Base-by-base conservation (phyloP, 2,113 vertebrate genomes). In the Scomber scombrus region DNA sequence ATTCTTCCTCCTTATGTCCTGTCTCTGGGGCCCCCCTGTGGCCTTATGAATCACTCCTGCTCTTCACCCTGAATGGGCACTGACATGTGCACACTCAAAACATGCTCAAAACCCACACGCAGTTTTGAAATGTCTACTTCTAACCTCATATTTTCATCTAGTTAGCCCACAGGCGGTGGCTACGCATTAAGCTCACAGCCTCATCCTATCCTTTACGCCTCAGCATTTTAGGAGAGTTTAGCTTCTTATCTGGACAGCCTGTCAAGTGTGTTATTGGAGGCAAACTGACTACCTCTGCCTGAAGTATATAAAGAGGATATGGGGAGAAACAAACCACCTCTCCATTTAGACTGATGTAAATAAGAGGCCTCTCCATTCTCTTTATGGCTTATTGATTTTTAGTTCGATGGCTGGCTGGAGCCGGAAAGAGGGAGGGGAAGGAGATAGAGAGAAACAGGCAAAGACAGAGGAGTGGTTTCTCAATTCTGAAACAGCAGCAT, bases 1-100 rank as follows among this genome's bases (percentile, higher is more conserved):
- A 69, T 49, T 21, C 49, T 63, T 2, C 62, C 74, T 88, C 66
- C 66, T 81, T 51, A 69, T 80, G 78, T 76, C 61, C 86, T 80
- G 90, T 93, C 92, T 95, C 89, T 95, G 92, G 91, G 88, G 91
- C 93, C 94, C 94, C 91, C 94, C 85, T 92, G 94, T 95, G 94
- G 93, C 91, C 87, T 93, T 47, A 68, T 78, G 73, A 80, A 74
- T 92, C 87, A 90, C 66, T 89, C 87, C 65, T 43, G 68, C 68
- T 88, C 63, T 81, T 64, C 55, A 18, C 47, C 71, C 66, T 73
- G 61, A 43, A 57, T 19, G 21, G 61, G 31, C 21, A 66, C 18
- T 11, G 21, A 72, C 72, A 47, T 71, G 55, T 62, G 50, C 81
- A 57, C 49, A 9, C 51, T 73, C 60, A n/a, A n/a, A n/a, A 75